Evolutionary conservation across 2,113 vertebrate genomes (phyloP).

Genomic region (Lampris megalopsis): DNA sequence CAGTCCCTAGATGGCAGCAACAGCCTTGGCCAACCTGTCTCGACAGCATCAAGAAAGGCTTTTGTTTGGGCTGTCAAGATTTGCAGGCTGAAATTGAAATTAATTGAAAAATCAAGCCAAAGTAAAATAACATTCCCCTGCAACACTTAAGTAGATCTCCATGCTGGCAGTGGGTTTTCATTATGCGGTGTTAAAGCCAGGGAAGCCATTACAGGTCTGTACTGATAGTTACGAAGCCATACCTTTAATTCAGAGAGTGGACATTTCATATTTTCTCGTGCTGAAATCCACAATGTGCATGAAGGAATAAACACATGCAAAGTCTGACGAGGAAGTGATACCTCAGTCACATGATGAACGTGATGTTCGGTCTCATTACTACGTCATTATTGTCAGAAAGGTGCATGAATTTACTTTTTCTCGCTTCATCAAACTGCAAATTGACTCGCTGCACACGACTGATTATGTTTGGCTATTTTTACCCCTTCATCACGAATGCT

Average conservation of each 20-base stretch:
- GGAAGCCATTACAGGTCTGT: too few relatives aligned
- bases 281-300: slow-evolving; percentile 6
- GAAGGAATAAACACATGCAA: slow-evolving; percentile 18
- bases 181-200: neutral
- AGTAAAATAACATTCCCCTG: slow-evolving; percentile 15
- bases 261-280: neutral
- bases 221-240: too few relatives aligned
- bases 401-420: slow-evolving; percentile 26
- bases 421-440: slow-evolving; percentile 36
- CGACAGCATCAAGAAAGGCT: slow-evolving; percentile 47
- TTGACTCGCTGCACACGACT: slow-evolving; percentile 40
- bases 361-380: slow-evolving; percentile 30
- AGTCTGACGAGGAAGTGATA: slow-evolving; percentile 8
- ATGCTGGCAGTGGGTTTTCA: neutral
- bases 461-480: slow-evolving; percentile 49
- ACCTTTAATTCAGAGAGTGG: neutral
- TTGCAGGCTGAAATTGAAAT: slow-evolving; percentile 58
- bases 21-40: slow-evolving; percentile 65
- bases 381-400: slow-evolving; percentile 14
- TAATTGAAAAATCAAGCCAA: slow-evolving; percentile 53
- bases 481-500: slow-evolving; percentile 41
- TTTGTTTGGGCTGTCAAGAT: slow-evolving; percentile 61
- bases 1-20: slow-evolving; percentile 74
- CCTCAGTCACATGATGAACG: slow-evolving; percentile 21
- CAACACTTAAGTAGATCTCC: slow-evolving; percentile 30